A percentile compares a stretch with the other conserved stretches of the same genome.
These are phyloP conservation scores for Petrocephalus sullivani DNA, from an alignment of 2,797 vertebrate species.

Conservation along the genomic window DNA sequence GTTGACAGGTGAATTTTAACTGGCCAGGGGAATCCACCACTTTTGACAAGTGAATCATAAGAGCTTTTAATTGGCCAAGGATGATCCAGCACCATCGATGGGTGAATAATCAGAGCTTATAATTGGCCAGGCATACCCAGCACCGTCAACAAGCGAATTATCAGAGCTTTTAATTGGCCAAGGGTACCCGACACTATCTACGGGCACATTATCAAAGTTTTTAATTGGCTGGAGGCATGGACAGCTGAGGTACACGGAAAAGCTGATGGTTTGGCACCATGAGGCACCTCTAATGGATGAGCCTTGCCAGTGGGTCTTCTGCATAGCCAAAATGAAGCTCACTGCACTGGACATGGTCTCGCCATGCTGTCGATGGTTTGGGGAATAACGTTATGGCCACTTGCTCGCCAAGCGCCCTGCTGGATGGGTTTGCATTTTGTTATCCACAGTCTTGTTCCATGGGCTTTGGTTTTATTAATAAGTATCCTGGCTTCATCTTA, in stretches of 20 bases:
- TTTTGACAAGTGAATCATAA: conserved; percentile 42
- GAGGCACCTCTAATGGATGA: not conserved
- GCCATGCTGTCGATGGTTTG: not conserved
- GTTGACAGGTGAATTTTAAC: conserved; percentile 33
- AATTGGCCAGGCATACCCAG: conserved; percentile 47
- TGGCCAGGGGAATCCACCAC: conserved; percentile 34
- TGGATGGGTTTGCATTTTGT: conserved; percentile 14
- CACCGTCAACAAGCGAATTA: conserved; percentile 49
- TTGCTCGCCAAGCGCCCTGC: not conserved
- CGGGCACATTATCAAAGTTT: conserved; percentile 47
- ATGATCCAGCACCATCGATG: conserved; percentile 40
- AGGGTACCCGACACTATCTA: conserved; percentile 37
- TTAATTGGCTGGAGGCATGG: conserved; percentile 58
- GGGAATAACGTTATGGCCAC: not conserved
- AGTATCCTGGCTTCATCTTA: not conserved
- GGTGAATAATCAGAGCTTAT: conserved; percentile 52
- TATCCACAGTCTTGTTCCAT: conserved; percentile 9
- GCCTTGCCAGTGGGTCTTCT: not conserved
- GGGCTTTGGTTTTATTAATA: not conserved
- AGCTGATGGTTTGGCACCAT: conserved; percentile 51
- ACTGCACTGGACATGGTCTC: not conserved
- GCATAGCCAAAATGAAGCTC: not conserved
- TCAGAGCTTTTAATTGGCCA: conserved; percentile 56
- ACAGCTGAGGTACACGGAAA: conserved; percentile 53
- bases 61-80: conserved; percentile 54